A percentile compares a stretch with the other conserved stretches of the same genome.
Conservation (phyloP, 2,113 vertebrate genomes). For the Heliornis fulica region DNA sequence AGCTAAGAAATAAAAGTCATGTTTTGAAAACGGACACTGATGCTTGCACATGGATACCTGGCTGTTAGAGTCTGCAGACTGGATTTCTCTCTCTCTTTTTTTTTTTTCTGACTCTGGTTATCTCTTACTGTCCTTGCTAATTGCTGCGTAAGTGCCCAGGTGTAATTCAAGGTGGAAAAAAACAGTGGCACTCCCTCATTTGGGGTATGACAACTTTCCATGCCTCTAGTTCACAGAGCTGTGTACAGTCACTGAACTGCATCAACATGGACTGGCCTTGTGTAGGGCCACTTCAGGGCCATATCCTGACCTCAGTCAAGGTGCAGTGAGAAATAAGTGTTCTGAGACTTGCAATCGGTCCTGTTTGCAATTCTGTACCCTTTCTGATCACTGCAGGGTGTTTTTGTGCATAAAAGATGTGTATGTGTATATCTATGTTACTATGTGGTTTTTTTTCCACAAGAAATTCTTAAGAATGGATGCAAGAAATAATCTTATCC, state of each 20-base stretch:
- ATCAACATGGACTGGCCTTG: rapidly evolving
- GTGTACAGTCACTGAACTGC: not conserved
- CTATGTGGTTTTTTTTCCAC: not conserved
- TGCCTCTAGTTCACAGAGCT: not conserved
- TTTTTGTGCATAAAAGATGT: not conserved
- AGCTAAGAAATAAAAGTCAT: not conserved
- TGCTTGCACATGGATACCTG: not conserved
- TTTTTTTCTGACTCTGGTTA: not conserved
- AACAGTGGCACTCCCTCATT: not conserved
- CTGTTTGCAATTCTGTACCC: not conserved
- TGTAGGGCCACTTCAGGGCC: not conserved
- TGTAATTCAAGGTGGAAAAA: not conserved
- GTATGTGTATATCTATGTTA: not conserved
- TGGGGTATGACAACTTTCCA: not conserved
- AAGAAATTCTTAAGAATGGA: not conserved
- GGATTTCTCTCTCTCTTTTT: too few species aligned
- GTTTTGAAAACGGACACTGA: not conserved
- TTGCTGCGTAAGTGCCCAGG: not conserved
- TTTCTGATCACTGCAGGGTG: not conserved
- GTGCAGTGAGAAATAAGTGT: not conserved
- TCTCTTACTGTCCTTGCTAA: not conserved
- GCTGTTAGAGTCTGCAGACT: not conserved
- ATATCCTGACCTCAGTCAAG: not conserved
- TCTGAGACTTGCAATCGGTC: not conserved
- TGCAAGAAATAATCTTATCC: not conserved